These are phyloP conservation scores for Columbina picui DNA, from an alignment of 2,113 vertebrate species.

Conservation along the genomic window DNA sequence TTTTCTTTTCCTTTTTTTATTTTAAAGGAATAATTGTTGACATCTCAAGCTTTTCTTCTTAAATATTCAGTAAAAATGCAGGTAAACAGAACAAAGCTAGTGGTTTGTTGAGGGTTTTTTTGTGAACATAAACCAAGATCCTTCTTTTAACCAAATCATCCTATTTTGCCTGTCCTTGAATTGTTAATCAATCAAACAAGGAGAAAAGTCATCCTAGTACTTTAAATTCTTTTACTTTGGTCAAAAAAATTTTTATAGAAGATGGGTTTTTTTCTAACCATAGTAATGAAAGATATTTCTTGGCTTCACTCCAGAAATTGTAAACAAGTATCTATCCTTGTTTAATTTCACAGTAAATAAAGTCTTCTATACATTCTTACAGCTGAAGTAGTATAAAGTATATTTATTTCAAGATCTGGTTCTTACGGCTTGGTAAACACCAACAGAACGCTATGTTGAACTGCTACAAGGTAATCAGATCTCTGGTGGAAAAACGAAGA, in stretches of 20 bases:
- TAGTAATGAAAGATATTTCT: slow-evolving; percentile 1
- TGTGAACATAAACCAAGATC: not conserved
- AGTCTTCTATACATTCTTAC: not conserved
- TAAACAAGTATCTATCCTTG: slow-evolving; percentile 29
- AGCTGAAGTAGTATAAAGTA: not conserved
- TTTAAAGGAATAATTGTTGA: not conserved
- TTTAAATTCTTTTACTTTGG: not conserved
- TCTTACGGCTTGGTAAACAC: slow-evolving; percentile 6
- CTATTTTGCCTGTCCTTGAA: not conserved
- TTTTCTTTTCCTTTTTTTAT: not conserved
- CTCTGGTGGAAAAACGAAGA: not conserved
- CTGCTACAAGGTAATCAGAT: not conserved
- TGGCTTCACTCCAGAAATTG: not conserved
- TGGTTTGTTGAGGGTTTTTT: not conserved
- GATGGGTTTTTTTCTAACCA: slow-evolving; percentile 3
- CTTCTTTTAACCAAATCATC: not conserved
- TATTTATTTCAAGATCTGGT: not conserved
- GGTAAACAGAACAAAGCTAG: not conserved
- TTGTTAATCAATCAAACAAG: not conserved
- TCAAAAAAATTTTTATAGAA: not conserved
- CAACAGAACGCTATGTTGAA: not conserved
- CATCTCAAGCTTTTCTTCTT: not conserved
- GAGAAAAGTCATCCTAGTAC: not conserved
- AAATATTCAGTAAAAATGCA: not conserved
- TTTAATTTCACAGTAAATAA: slow-evolving; percentile 56